Percentiles rank a stretch among this genome's conserved stretches.
Evolutionary conservation across 2,113 vertebrate genomes (phyloP).

Genomic region (Falcunculus frontatus): DNA sequence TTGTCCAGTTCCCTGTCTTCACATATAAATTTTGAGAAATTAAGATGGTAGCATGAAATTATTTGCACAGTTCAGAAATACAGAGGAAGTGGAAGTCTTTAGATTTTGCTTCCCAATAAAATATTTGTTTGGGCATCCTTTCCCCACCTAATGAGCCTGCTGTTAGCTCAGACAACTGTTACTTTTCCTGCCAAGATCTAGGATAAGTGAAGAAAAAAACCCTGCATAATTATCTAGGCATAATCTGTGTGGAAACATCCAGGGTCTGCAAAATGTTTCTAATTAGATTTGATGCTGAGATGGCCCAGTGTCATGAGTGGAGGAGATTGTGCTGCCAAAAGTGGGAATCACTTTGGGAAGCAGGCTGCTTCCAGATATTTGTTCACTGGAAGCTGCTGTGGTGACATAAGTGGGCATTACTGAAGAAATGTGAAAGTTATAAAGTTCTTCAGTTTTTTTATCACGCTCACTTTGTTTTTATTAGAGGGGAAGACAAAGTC

Average conservation of each 20-base stretch:
- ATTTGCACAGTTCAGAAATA: neutral
- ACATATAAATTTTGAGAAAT: neutral
- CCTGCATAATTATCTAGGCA: neutral
- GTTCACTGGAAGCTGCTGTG: neutral
- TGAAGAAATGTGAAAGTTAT: neutral
- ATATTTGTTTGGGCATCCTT: neutral
- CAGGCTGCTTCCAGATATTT: neutral
- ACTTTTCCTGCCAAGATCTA: conserved; percentile 6
- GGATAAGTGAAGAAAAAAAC: conserved; percentile 13
- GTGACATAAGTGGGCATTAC: neutral
- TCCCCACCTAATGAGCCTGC: neutral
- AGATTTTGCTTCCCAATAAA: neutral
- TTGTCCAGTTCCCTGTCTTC: neutral
- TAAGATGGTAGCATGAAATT: neutral
- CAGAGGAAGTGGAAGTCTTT: neutral
- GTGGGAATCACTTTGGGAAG: neutral
- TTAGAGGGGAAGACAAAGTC: neutral
- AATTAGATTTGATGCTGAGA: neutral
- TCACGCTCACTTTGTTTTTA: neutral
- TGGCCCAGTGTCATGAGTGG: neutral
- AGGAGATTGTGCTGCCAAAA: neutral
- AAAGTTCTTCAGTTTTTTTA: neutral
- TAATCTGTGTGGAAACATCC: conserved; percentile 6
- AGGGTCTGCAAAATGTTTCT: neutral
- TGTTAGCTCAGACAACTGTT: conserved; percentile 8